phyloP scores from a whole-genome alignment of 2,888 invertebrate species.

The Ichneumon xanthorius region DNA sequence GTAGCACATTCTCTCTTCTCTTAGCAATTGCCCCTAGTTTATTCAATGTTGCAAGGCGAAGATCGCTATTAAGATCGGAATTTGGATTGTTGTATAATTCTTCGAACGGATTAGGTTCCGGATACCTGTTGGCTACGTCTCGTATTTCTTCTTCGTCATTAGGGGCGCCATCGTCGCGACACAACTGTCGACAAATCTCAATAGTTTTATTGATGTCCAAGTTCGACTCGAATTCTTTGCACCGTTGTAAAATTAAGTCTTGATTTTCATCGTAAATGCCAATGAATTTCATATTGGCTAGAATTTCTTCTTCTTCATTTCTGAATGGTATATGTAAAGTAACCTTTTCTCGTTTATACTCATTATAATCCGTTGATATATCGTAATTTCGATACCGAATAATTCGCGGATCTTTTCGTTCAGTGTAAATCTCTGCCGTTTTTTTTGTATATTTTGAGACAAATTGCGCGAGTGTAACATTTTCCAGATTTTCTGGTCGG shows the following conservation, averaged over 20 bases:
- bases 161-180: neutral
- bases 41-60: constrained; percentile 71
- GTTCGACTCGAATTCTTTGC: constrained; percentile 79
- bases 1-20: constrained; percentile 73
- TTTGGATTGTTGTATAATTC: constrained; percentile 69
- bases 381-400: constrained; percentile 81
- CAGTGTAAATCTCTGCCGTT: constrained; percentile 47
- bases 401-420: constrained; percentile 62
- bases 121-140: constrained; percentile 55
- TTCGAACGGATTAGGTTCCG: constrained; percentile 70
- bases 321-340: constrained; percentile 79
- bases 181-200: constrained; percentile 54
- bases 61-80: constrained; percentile 69
- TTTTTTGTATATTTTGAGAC: neutral
- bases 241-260: constrained; percentile 72
- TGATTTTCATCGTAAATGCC: constrained; percentile 77
- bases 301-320: constrained; percentile 79
- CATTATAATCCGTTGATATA: constrained; percentile 75
- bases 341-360: constrained; percentile 73
- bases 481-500: constrained; percentile 75
- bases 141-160: constrained; percentile 62
- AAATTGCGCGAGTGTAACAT: constrained; percentile 77
- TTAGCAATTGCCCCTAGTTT: constrained; percentile 74
- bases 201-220: constrained; percentile 76
- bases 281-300: constrained; percentile 77